These are phyloP conservation scores for Linnaemya vulpina DNA, from an alignment of 2,888 invertebrate species.

Conservation along the genomic window DNA sequence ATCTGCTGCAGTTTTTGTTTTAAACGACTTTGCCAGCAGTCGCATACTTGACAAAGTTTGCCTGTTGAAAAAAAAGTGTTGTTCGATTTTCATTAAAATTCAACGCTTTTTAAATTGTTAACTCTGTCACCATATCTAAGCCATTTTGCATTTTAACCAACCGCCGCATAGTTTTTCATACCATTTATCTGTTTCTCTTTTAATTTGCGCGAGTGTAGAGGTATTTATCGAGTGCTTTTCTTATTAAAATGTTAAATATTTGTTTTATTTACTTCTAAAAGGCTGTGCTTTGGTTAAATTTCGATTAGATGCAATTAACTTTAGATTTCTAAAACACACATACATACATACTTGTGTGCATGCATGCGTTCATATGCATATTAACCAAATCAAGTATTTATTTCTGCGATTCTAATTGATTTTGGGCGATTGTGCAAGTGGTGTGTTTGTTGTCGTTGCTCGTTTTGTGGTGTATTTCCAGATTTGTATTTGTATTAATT, in stretches of 20 bases:
- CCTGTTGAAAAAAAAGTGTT: slow-evolving; percentile 13
- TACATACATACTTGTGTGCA: no score
- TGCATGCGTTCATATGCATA: not conserved
- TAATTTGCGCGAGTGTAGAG: no score
- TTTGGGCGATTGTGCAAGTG: slow-evolving; percentile 37
- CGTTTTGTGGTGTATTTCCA: slow-evolving; percentile 46
- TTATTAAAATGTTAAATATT: not conserved
- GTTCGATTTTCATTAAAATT: slow-evolving; percentile 23
- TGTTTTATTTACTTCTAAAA: not conserved
- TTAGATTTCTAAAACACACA: slow-evolving; percentile 10
- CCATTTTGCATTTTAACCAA: slow-evolving; percentile 20
- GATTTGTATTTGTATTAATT: slow-evolving; percentile 3
- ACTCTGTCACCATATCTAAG: slow-evolving; percentile 46
- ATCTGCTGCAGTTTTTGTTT: not conserved
- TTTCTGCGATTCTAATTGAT: slow-evolving; percentile 48
- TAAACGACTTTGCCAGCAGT: not conserved
- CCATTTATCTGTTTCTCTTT: no score
- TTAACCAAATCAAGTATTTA: not conserved
- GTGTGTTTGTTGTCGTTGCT: slow-evolving; percentile 36
- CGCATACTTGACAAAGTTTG: slow-evolving; percentile 13
- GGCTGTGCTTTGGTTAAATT: not conserved
- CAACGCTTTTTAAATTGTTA: slow-evolving; percentile 36
- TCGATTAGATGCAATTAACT: slow-evolving; percentile 6
- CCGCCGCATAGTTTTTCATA: not conserved
- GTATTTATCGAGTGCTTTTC: not conserved